Percentiles rank a stretch among this genome's conserved stretches.
These are phyloP conservation scores for Cantharis rustica DNA, from an alignment of 2,888 invertebrate genomes.

Conservation along the genomic window DNA sequence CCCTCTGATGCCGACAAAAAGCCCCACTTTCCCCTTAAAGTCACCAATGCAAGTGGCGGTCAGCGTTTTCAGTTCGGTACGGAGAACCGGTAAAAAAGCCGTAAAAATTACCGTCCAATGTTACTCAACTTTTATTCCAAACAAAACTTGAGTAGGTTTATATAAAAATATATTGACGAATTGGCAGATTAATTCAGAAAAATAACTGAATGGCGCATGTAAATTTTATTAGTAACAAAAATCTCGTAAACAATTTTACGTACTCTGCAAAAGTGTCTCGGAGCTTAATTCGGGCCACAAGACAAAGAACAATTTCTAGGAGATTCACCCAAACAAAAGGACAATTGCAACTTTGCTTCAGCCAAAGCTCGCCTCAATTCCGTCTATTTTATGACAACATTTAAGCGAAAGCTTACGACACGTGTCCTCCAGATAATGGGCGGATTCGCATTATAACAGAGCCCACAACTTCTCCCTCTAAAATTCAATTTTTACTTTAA, in stretches of 20 bases:
- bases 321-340: conserved; percentile 31
- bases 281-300: conserved; percentile 19
- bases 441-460: background rate
- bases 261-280: background rate
- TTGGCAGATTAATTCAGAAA: background rate
- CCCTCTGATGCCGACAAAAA: too few species aligned
- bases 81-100: too few species aligned
- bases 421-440: conserved; percentile 4
- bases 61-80: too few species aligned
- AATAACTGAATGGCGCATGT: background rate
- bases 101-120: too few species aligned
- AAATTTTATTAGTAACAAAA: background rate
- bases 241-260: background rate
- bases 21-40: too few species aligned
- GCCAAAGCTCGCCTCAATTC: conserved; percentile 3
- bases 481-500: background rate
- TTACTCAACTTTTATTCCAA: too few species aligned
- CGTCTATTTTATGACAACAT: conserved; percentile 26
- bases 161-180: background rate
- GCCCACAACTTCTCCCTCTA: background rate
- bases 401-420: conserved; percentile 19
- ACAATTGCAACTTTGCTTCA: conserved; percentile 11
- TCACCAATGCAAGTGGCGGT: too few species aligned
- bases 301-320: conserved; percentile 38
- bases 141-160: too few species aligned